phyloP scores from a whole-genome alignment of 1,140 invertebrate genomes.

The Druon quercuslanigerum region DNA sequence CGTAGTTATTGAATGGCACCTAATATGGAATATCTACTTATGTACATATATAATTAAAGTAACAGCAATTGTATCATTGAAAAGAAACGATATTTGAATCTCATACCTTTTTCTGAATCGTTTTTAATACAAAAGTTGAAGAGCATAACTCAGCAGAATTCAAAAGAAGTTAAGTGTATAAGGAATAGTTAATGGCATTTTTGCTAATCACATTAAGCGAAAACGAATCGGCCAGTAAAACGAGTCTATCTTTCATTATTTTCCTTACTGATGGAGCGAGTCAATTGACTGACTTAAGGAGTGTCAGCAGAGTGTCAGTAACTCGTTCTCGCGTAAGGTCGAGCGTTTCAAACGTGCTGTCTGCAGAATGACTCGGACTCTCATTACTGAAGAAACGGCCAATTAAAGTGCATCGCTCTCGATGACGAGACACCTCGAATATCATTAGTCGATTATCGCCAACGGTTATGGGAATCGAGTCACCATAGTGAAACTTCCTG shows the following conservation, averaged over 20 bases:
- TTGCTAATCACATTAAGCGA: slow-evolving; percentile 20
- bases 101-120: too few relatives aligned
- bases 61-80: too few relatives aligned
- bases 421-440: slow-evolving; percentile 31
- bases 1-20: too few relatives aligned
- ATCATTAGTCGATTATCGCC: slow-evolving; percentile 17
- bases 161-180: not conserved
- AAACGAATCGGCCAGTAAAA: slow-evolving; percentile 59
- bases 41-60: too few relatives aligned
- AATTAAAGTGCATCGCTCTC: slow-evolving; percentile 30
- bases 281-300: slow-evolving; percentile 28
- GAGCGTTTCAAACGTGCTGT: slow-evolving; percentile 38
- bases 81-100: too few relatives aligned
- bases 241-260: slow-evolving; percentile 57
- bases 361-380: slow-evolving; percentile 23
- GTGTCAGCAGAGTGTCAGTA: slow-evolving; percentile 31
- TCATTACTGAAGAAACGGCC: slow-evolving; percentile 27
- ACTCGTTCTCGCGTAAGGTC: slow-evolving; percentile 45
- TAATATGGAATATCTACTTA: too few relatives aligned
- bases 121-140: too few relatives aligned
- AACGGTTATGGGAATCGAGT: not conserved
- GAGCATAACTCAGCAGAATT: not conserved
- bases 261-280: slow-evolving; percentile 48
- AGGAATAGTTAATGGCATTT: not conserved
- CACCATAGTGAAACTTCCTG: not conserved